Conservation (phyloP, 2,888 invertebrate species). For the Leptopilina myrica region DNA sequence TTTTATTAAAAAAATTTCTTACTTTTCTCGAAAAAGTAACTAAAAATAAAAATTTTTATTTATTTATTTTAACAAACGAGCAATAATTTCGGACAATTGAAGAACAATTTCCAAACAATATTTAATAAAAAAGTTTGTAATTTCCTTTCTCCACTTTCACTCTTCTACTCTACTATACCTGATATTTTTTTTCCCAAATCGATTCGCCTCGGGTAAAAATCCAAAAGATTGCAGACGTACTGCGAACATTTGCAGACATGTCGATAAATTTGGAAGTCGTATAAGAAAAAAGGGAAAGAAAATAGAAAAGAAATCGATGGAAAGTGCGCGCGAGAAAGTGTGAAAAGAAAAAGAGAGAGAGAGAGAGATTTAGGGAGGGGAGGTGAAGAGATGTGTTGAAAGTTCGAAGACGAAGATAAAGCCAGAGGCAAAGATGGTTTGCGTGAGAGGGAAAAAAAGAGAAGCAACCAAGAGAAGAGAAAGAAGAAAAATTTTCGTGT, state of each 20-base stretch:
- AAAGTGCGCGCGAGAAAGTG: constrained; percentile 5
- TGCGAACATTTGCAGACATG: constrained; percentile 2
- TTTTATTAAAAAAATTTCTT: no score
- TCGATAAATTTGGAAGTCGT: constrained; percentile 26
- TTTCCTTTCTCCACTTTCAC: no score
- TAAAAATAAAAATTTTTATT: no score
- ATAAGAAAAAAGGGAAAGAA: not conserved
- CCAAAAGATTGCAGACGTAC: not conserved
- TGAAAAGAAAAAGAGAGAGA: not conserved
- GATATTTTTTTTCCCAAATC: no score
- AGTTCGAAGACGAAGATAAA: constrained; percentile 27
- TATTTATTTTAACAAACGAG: no score
- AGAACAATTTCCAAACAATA: no score
- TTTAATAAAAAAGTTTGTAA: no score
- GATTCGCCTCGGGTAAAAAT: no score
- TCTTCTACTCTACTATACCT: no score
- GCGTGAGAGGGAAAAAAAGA: not conserved
- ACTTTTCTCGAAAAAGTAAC: no score
- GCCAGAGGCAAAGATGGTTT: constrained; percentile 11
- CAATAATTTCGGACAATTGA: no score
- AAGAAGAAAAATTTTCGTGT: constrained; percentile 1
- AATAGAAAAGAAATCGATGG: not conserved
- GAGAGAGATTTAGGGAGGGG: no score
- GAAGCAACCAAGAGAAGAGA: not conserved
- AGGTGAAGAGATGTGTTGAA: not conserved